Conservation (phyloP, 2,113 vertebrate species). For the Merops nubicus region DNA sequence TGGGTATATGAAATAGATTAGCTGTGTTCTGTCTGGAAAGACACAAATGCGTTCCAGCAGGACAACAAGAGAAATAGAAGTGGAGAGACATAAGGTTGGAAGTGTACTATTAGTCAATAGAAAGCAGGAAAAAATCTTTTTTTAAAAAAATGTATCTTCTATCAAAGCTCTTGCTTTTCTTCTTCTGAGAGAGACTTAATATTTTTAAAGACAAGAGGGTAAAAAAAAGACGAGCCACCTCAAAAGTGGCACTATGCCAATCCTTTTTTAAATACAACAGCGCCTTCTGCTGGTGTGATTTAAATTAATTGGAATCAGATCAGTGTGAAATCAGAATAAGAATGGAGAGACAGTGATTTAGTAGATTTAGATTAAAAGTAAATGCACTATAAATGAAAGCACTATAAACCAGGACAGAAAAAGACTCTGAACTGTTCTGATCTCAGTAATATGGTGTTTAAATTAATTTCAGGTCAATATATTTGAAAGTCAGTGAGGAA, state of each 20-base stretch:
- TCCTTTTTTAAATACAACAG: background rate
- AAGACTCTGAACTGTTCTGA: background rate
- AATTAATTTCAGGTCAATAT: background rate
- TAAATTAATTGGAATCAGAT: background rate
- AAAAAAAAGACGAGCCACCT: accelerated
- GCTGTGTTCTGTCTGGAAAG: background rate
- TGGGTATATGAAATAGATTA: background rate
- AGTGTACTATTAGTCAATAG: background rate
- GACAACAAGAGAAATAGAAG: background rate
- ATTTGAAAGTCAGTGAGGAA: background rate
- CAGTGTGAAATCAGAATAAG: background rate
- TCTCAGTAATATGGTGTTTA: background rate
- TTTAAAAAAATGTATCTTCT: background rate
- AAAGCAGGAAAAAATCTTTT: background rate
- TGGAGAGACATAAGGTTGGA: background rate
- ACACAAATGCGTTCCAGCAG: background rate
- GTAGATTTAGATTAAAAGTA: background rate
- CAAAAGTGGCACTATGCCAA: accelerated
- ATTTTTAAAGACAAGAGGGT: background rate
- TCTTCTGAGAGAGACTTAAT: background rate
- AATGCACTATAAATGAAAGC: background rate
- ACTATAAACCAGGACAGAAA: background rate
- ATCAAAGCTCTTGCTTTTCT: background rate
- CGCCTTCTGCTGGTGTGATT: background rate
- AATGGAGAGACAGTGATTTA: background rate